phyloP scores from a whole-genome alignment of 2,113 vertebrate species.

The Microcebus griseorufus region DNA sequence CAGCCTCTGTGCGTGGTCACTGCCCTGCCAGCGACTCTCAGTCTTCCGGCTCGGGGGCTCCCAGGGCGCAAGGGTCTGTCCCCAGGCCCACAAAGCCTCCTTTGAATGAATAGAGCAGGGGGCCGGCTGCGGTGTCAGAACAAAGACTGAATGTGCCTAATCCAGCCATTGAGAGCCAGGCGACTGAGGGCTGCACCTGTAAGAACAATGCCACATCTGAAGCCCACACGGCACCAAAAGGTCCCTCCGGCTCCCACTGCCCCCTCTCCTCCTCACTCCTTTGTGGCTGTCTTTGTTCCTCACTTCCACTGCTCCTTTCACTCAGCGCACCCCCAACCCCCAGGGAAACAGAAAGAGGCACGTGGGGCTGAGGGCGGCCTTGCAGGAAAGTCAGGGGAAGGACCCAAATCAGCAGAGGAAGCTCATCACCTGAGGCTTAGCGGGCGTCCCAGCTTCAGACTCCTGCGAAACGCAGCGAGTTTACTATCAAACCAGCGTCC shows the following conservation, averaged over 20 bases:
- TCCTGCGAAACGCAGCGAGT: background rate
- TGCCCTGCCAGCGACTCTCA: background rate
- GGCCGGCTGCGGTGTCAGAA: background rate
- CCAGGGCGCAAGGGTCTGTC: background rate
- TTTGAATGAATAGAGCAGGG: constrained; percentile 1
- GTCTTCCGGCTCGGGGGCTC: background rate
- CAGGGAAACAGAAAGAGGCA: background rate
- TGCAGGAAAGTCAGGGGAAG: background rate
- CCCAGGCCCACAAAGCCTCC: background rate
- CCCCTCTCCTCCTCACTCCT: background rate
- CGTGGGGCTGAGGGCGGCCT: background rate
- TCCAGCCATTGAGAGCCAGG: background rate
- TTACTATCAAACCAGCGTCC: background rate
- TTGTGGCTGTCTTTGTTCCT: background rate
- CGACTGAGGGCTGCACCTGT: background rate
- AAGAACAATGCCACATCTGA: background rate
- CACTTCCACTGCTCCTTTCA: background rate
- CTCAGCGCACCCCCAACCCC: background rate
- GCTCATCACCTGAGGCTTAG: background rate
- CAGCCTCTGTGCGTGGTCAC: background rate
- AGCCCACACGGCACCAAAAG: background rate
- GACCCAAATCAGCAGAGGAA: background rate
- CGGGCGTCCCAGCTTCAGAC: background rate
- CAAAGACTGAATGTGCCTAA: background rate
- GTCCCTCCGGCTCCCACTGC: background rate